Conservation (phyloP, 2,113 vertebrate species). For the Hiodon alosoides region DNA sequence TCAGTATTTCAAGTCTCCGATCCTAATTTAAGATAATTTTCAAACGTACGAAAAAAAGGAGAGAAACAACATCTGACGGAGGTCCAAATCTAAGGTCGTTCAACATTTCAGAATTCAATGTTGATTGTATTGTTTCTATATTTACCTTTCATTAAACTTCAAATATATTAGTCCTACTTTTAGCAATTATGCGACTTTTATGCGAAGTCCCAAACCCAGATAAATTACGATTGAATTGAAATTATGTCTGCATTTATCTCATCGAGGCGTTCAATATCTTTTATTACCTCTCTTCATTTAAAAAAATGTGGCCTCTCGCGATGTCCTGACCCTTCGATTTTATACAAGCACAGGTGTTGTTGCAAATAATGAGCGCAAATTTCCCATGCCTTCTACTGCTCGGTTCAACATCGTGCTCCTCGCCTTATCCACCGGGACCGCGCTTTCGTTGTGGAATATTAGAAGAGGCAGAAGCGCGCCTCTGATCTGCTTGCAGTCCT, state of each 20-base stretch:
- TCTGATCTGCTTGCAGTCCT: conserved; percentile 72
- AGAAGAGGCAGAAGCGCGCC: conserved; percentile 63
- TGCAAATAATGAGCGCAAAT: conserved; percentile 55
- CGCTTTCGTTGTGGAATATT: conserved; percentile 68
- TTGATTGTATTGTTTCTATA: too few relatives aligned
- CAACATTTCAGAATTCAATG: too few relatives aligned
- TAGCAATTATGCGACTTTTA: too few relatives aligned
- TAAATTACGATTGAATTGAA: too few relatives aligned
- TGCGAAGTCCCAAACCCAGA: too few relatives aligned
- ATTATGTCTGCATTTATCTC: too few relatives aligned
- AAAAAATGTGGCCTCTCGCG: too few relatives aligned
- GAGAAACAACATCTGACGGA: conserved; percentile 54
- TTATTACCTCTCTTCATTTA: too few relatives aligned
- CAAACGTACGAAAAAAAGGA: conserved; percentile 64
- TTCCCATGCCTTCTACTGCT: conserved; percentile 53
- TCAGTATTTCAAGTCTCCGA: conserved; percentile 70
- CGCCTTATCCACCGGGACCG: conserved; percentile 56
- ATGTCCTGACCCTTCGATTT: neutral
- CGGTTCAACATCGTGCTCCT: conserved; percentile 51
- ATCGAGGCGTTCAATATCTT: too few relatives aligned
- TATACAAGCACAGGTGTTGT: conserved; percentile 61
- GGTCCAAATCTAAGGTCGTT: conserved; percentile 29
- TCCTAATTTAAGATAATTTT: conserved; percentile 70
- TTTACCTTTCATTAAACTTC: too few relatives aligned
- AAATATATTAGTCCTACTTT: too few relatives aligned